Percentiles rank a stretch among this genome's conserved stretches.
These are phyloP conservation scores for Athalia circularis DNA, from an alignment of 2,888 invertebrate genomes.

Conservation along the genomic window DNA sequence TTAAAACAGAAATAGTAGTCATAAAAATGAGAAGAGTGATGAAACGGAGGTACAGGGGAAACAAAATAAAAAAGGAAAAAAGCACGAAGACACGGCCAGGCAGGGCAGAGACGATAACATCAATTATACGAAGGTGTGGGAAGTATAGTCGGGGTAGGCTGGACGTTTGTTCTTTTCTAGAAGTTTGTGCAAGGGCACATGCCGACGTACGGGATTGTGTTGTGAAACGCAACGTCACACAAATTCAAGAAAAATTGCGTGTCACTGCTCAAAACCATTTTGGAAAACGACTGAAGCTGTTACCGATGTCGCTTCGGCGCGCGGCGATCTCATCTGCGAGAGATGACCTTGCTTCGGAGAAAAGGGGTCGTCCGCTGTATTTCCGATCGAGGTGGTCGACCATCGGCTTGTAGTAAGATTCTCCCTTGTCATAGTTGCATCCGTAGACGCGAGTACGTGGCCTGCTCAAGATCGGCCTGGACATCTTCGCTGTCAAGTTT, in stretches of 20 bases:
- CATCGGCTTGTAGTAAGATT: conserved; percentile 88
- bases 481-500: conserved; percentile 62
- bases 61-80: not conserved
- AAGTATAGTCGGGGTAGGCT: conserved; percentile 12
- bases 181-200: conserved; percentile 25
- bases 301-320: conserved; percentile 75
- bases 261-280: conserved; percentile 72
- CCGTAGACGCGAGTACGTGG: conserved; percentile 90
- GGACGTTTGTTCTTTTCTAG: not conserved
- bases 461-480: conserved; percentile 75
- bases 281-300: conserved; percentile 73
- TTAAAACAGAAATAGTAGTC: not conserved
- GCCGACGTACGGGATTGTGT: conserved; percentile 29
- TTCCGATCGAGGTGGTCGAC: conserved; percentile 86
- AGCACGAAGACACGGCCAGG: not conserved
- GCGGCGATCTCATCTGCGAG: conserved; percentile 76
- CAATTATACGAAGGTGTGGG: conserved; percentile 27
- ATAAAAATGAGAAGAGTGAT: not conserved
- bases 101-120: conserved; percentile 14
- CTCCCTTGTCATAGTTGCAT: conserved; percentile 89
- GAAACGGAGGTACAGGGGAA: not conserved
- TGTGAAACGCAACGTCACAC: conserved; percentile 42
- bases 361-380: conserved; percentile 76
- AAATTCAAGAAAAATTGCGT: conserved; percentile 44
- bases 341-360: conserved; percentile 71